phyloP scores from a whole-genome alignment of 2,888 invertebrate species.

The Crematogaster levior region DNA sequence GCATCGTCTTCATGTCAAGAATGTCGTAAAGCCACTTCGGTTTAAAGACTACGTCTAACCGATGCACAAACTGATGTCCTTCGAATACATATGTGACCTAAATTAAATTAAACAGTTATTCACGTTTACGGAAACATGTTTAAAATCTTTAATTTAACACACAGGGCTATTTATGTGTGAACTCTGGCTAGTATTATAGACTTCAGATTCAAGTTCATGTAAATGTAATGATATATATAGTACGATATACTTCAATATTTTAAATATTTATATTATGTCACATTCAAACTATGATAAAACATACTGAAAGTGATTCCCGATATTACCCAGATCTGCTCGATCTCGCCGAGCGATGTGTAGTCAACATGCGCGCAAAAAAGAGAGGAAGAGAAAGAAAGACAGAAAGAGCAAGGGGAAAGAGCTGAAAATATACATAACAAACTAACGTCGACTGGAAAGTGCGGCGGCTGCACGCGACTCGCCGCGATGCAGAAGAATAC shows the following conservation, averaged over 20 bases:
- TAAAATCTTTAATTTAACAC: slow-evolving; percentile 6
- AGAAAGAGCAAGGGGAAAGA: not conserved
- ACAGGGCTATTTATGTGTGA: not conserved
- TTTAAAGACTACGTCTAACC: slow-evolving; percentile 79
- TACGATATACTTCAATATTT: not conserved
- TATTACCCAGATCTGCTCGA: not conserved
- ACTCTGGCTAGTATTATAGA: not conserved
- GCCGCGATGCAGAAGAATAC: slow-evolving; percentile 84
- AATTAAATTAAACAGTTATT: slow-evolving; percentile 35
- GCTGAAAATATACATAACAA: slow-evolving; percentile 41
- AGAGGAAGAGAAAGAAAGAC: not conserved
- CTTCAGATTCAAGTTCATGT: not conserved
- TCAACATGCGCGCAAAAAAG: not conserved
- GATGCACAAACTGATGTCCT: slow-evolving; percentile 80
- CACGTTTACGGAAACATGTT: not conserved
- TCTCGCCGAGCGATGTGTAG: not conserved
- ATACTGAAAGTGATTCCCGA: slow-evolving; percentile 19
- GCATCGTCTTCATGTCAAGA: slow-evolving; percentile 82
- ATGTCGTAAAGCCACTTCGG: slow-evolving; percentile 84
- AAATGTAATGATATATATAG: slow-evolving; percentile 4
- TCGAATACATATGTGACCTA: slow-evolving; percentile 85
- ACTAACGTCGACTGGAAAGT: slow-evolving; percentile 74
- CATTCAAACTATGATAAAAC: not conserved
- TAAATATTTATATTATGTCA: slow-evolving; percentile 35
- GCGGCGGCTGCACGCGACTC: slow-evolving; percentile 52